Conservation (phyloP, 1,140 invertebrate species). For the Homarus americanus region DNA sequence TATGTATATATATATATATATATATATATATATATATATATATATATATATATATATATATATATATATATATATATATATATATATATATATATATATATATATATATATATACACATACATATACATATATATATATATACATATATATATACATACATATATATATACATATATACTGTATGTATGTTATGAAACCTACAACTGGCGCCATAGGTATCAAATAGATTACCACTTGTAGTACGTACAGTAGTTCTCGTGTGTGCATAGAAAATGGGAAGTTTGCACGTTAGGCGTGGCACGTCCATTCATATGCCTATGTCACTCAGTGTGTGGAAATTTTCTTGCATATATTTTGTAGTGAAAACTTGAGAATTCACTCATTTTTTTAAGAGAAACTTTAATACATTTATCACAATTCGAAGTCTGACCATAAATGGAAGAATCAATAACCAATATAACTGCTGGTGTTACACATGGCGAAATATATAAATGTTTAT, state of each 20-base stretch:
- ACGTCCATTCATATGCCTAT: too few relatives aligned
- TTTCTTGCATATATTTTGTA: too few relatives aligned
- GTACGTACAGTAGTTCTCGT: too few relatives aligned
- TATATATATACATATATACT: background rate
- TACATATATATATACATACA: background rate
- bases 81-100: background rate
- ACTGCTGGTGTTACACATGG: conserved; percentile 48
- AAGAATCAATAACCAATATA: background rate
- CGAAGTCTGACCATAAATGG: background rate
- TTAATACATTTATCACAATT: background rate
- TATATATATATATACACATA: background rate
- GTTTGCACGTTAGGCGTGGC: too few relatives aligned
- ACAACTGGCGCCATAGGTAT: too few relatives aligned
- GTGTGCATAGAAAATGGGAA: too few relatives aligned
- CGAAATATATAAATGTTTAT: background rate
- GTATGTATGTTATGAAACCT: too few relatives aligned
- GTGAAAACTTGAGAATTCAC: too few relatives aligned
- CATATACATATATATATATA: conserved; percentile 16
- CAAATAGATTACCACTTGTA: too few relatives aligned
- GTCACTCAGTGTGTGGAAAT: too few relatives aligned
- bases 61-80: background rate
- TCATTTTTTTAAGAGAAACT: too few relatives aligned
- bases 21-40: conserved; percentile 16
- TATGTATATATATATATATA: background rate
- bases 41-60: conserved; percentile 14